These are phyloP conservation scores for Petroica traversi DNA, from an alignment of 2,113 vertebrate species.

Conservation along the genomic window DNA sequence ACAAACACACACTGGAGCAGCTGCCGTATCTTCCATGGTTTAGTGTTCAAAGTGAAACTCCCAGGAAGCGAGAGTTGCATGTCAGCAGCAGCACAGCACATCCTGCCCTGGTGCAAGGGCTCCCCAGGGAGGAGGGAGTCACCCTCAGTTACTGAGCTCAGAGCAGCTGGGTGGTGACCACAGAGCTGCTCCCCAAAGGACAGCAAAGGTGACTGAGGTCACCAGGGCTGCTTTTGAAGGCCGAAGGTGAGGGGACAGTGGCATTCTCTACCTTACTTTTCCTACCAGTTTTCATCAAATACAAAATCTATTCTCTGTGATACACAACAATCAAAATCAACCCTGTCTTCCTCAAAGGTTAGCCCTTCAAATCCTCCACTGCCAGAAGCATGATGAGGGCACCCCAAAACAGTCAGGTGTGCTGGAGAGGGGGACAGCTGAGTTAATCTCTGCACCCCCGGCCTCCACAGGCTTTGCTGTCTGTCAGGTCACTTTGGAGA, in stretches of 20 bases:
- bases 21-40: neutral
- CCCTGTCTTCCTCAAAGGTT: neutral
- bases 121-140: neutral
- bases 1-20: neutral
- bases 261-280: neutral
- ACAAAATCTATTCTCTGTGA: neutral
- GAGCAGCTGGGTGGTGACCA: neutral
- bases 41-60: neutral
- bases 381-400: neutral
- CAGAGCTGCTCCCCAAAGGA: neutral
- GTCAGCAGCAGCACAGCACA: neutral
- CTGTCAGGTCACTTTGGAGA: neutral
- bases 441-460: neutral
- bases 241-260: neutral
- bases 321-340: neutral
- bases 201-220: neutral
- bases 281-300: neutral
- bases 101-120: neutral
- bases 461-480: neutral
- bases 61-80: neutral
- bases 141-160: neutral
- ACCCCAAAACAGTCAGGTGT: neutral
- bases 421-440: neutral
- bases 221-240: neutral
- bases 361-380: neutral